Evolutionary conservation across 2,797 vertebrate species (phyloP).

Genomic region (Artibeus lituratus): DNA sequence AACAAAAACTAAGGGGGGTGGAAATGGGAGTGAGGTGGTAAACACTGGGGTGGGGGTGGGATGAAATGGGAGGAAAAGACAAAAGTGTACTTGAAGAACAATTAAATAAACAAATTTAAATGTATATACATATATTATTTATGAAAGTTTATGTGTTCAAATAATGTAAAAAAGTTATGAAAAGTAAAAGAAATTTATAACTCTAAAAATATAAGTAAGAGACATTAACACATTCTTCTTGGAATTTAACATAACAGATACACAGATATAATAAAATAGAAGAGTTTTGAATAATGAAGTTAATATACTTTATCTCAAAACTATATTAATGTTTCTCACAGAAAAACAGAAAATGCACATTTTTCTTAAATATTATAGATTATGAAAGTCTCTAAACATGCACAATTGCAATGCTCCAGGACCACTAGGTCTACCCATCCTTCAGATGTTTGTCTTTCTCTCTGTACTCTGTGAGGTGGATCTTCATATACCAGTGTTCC

Average conservation of each 20-base stretch:
- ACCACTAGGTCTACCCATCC: too few relatives aligned
- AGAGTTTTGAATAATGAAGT: background rate
- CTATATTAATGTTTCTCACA: background rate
- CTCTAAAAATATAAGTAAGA: background rate
- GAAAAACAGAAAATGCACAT: background rate
- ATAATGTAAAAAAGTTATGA: background rate
- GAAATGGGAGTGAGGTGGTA: too few relatives aligned
- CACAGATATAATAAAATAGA: background rate
- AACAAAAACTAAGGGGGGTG: too few relatives aligned
- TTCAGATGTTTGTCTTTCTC: background rate
- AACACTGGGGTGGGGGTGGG: too few relatives aligned
- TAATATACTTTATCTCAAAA: background rate
- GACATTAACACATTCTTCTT: background rate
- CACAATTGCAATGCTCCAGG: background rate
- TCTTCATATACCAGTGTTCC: background rate
- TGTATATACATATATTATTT: background rate
- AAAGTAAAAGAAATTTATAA: background rate
- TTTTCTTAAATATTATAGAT: background rate
- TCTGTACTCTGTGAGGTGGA: background rate
- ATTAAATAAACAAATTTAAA: too few relatives aligned
- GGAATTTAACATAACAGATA: background rate
- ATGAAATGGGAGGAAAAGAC: too few relatives aligned
- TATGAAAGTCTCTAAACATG: background rate
- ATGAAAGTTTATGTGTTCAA: background rate
- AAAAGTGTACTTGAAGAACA: too few relatives aligned